Evolutionary conservation across 2,888 invertebrate genomes (phyloP), one percentile per base, ranked within the genome.

Genomic region (Tromatobia lineatoria): DNA sequence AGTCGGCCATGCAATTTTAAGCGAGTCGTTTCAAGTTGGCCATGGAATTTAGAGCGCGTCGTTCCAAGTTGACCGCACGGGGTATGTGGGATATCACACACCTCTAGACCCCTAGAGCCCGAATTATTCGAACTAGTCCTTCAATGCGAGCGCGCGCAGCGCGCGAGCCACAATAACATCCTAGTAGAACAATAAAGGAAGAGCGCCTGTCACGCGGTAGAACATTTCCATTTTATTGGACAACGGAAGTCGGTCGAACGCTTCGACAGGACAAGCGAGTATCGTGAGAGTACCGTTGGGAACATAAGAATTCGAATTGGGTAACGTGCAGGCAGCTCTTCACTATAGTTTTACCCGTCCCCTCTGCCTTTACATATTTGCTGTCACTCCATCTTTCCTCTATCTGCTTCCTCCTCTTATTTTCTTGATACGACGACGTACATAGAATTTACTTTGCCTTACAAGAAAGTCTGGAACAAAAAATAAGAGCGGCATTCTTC

Each of bases 171-270:
- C n/a, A n/a, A n/a, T n/a, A n/a, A n/a, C n/a, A 87, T 86, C 84
- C 87, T 86, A 85, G 83, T 85, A 87, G 87, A 87, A 88, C 88
- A 89, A 89, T 89, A 88, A 88, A 87, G 83, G 86, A 85, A 80
- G 84, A 81, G 86, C 83, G 86, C 87, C 89, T 90, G 91, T 91
- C 90, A 91, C 88, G 87, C 83, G 73, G 85, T 81, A 84, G 90
- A 89, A 92, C 91, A 93, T 93, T 93, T 93, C 92, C 93, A 93
- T 93, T 93, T 93, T 93, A 93, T 93, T 93, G 92, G 92, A 92
- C 91, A 89, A 23, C 18, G 75, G 34, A 25, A 79, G 76, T 66
- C 74, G 50, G 67, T 47, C 50, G 64, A 75, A 74, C 69, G 67
- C 42, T 13, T 47, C 20, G 57, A 57, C 54, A 69, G 50, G 71